phyloP scores from a whole-genome alignment of 2,888 invertebrate genomes.

The Agrypnus murinus region DNA sequence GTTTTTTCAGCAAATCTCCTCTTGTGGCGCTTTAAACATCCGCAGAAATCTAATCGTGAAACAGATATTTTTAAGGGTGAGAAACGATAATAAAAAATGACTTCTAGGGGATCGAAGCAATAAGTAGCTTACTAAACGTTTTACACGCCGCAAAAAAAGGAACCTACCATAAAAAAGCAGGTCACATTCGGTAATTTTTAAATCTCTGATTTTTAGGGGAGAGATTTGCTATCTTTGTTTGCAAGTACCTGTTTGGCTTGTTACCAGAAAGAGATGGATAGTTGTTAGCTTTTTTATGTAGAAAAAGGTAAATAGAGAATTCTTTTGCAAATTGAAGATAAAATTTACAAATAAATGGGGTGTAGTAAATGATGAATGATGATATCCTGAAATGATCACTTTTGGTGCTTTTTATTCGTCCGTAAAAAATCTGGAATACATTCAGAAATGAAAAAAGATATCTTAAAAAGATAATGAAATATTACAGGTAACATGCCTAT shows the following conservation, averaged over 20 bases:
- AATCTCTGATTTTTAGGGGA: constrained; percentile 35
- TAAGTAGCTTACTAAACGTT: constrained; percentile 67
- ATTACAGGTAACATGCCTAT: too few species aligned
- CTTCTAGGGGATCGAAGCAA: constrained; percentile 63
- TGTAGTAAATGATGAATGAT: constrained; percentile 35
- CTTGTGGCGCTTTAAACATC: neutral
- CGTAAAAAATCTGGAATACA: too few species aligned
- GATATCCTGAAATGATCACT: constrained; percentile 9
- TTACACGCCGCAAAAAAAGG: constrained; percentile 68
- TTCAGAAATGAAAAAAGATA: too few species aligned
- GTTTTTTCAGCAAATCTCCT: constrained; percentile 25
- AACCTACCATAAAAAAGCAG: constrained; percentile 61
- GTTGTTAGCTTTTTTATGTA: constrained; percentile 11
- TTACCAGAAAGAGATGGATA: constrained; percentile 2
- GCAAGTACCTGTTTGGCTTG: neutral
- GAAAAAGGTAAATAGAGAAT: constrained; percentile 43
- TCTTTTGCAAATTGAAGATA: constrained; percentile 51
- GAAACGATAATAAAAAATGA: constrained; percentile 64
- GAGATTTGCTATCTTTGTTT: constrained; percentile 37
- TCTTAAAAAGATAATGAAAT: too few species aligned
- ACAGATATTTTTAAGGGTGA: constrained; percentile 59
- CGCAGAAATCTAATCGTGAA: constrained; percentile 33
- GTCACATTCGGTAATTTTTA: constrained; percentile 43
- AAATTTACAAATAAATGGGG: constrained; percentile 40
- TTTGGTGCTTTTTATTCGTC: too few species aligned